phyloP scores from a whole-genome alignment of 2,888 invertebrate species.

The Operophtera brumata region DNA sequence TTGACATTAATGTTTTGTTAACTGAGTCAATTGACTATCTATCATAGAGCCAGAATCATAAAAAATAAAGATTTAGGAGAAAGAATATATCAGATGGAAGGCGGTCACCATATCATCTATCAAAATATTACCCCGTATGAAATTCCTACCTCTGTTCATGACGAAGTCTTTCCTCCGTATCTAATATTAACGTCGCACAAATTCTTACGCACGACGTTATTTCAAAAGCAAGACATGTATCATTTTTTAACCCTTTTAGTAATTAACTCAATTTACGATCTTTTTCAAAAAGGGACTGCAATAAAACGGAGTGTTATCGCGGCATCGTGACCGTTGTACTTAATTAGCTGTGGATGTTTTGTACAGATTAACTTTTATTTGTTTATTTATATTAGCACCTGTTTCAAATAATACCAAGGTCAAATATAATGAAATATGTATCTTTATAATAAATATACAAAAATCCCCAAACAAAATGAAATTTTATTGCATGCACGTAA shows the following conservation, averaged over 20 bases:
- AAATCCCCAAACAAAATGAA: not conserved
- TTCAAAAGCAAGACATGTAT: constrained; percentile 65
- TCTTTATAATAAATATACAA: not conserved
- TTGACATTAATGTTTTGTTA: too few relatives aligned
- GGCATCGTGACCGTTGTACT: constrained; percentile 33
- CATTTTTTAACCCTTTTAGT: constrained; percentile 59
- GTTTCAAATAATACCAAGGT: too few relatives aligned
- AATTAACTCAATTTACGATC: constrained; percentile 62
- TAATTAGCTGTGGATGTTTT: constrained; percentile 31
- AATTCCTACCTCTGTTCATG: constrained; percentile 28
- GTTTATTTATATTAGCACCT: not conserved
- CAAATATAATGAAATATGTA: too few relatives aligned
- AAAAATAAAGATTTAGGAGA: too few relatives aligned
- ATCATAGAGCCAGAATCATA: too few relatives aligned
- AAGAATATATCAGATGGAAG: too few relatives aligned
- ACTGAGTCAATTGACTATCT: too few relatives aligned
- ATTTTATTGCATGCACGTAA: too few relatives aligned
- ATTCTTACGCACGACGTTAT: constrained; percentile 59
- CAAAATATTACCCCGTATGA: constrained; percentile 14
- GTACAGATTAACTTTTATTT: constrained; percentile 5
- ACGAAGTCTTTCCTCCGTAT: constrained; percentile 48
- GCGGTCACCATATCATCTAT: too few relatives aligned
- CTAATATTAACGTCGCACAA: constrained; percentile 56
- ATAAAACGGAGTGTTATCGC: constrained; percentile 44
- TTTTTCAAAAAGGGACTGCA: constrained; percentile 40